Evolutionary conservation across 2,888 invertebrate genomes (phyloP).

Genomic region (Pogonocherus hispidulus): DNA sequence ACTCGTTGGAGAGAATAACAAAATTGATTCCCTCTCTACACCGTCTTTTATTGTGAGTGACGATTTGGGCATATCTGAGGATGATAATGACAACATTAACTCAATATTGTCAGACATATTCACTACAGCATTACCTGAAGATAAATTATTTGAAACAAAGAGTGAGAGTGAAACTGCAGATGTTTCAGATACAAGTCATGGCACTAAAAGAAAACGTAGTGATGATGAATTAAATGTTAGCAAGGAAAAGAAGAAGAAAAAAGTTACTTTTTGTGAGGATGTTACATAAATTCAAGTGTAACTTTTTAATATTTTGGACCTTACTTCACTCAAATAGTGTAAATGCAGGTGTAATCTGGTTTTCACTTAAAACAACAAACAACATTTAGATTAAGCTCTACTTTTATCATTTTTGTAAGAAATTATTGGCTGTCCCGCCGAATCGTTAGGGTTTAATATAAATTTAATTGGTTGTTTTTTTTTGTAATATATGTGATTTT

Average conservation of each 20-base stretch:
- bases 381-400: background rate
- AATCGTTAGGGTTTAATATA: background rate
- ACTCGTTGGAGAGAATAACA: background rate
- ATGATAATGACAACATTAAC: background rate
- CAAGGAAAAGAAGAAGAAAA: constrained; percentile 20
- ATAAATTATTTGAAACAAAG: background rate
- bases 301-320: background rate
- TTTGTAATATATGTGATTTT: background rate
- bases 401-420: background rate
- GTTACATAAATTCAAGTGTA: background rate
- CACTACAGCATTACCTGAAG: background rate
- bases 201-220: constrained; percentile 11
- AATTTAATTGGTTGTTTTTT: background rate
- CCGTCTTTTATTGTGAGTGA: background rate
- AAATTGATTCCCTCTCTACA: background rate
- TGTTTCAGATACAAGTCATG: background rate
- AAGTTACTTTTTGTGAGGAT: constrained; percentile 22
- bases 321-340: background rate
- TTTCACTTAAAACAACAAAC: background rate
- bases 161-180: background rate
- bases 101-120: background rate
- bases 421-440: background rate
- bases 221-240: constrained; percentile 13
- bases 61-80: background rate
- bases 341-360: background rate